A percentile compares a stretch with the other conserved stretches of the same genome.
phyloP scores from a whole-genome alignment of 1,140 invertebrate species.

The Chironomus tepperi region DNA sequence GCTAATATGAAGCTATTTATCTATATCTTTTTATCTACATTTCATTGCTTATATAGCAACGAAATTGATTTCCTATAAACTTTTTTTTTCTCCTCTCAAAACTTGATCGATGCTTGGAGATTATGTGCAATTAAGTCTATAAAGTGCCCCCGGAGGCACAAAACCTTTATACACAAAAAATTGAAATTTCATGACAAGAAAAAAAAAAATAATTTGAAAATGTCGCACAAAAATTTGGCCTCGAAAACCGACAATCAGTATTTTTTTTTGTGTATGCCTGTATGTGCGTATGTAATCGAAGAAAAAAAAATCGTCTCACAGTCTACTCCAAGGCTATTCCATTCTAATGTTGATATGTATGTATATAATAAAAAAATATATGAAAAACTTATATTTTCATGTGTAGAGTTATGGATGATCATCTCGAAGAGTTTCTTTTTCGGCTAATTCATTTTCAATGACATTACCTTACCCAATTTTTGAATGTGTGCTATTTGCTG shows the following conservation, averaged over 20 bases:
- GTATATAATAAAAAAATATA: background rate
- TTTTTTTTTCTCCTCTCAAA: too few relatives aligned
- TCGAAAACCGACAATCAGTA: background rate
- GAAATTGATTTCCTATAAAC: too few relatives aligned
- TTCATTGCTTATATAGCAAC: too few relatives aligned
- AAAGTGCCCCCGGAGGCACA: background rate
- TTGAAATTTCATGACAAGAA: background rate
- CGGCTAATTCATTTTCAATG: constrained; percentile 7
- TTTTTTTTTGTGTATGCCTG: background rate
- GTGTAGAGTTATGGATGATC: background rate
- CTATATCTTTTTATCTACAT: too few relatives aligned
- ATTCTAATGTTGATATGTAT: background rate
- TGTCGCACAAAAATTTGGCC: background rate
- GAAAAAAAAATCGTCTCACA: background rate
- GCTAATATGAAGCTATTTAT: too few relatives aligned
- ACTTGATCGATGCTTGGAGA: too few relatives aligned
- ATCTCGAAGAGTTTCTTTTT: background rate
- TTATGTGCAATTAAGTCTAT: too few relatives aligned
- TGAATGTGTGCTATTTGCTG: background rate
- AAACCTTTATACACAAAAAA: background rate
- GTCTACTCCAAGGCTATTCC: constrained; percentile 9
- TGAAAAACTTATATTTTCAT: background rate
- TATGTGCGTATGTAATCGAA: background rate
- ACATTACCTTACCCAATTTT: constrained; percentile 21
- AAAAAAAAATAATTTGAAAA: background rate